Conservation (phyloP, 2,113 vertebrate genomes). For the pig (Sus scrofa) region T2T-Sscrofa CM000830.6:103716001-103716500, state of each 20-base stretch:
- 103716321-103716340: neutral
- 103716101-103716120: neutral
- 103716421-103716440: neutral
- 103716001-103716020: neutral
- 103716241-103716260: neutral
- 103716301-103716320: neutral
- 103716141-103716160: neutral
- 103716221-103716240: neutral
- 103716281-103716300: neutral
- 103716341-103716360: neutral
- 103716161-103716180: neutral
- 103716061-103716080: neutral
- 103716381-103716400: neutral
- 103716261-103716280: neutral
- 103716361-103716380: neutral
- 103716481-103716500: neutral
- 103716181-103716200: neutral
- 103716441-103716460: neutral
- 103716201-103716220: neutral
- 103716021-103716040: neutral
- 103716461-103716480: neutral
- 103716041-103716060: neutral
- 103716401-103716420: neutral
- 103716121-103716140: slow-evolving; percentile 22
- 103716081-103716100: neutral